Percentiles rank a stretch among this genome's conserved stretches.
Evolutionary conservation across 2,888 invertebrate genomes (phyloP).

Genomic region (Microctonus hyperodae): DNA sequence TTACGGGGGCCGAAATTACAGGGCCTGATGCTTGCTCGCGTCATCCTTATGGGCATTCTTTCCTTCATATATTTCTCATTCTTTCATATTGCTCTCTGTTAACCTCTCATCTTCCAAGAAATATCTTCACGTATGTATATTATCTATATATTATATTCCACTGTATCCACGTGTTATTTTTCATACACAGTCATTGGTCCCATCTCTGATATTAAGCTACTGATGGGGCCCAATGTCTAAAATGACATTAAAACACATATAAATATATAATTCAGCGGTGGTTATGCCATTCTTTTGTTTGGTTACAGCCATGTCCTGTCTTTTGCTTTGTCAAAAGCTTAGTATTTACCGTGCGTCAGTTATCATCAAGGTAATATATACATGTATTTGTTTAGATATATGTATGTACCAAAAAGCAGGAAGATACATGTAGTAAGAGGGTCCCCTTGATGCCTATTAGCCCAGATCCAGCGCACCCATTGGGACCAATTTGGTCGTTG

Average conservation of each 20-base stretch:
- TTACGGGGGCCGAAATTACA: constrained; percentile 59
- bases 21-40: constrained; percentile 47
- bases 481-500: constrained; percentile 46
- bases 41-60: constrained; percentile 25
- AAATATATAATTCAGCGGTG: constrained; percentile 25
- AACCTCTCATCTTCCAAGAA: constrained; percentile 22
- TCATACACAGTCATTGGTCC: neutral
- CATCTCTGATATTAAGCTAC: neutral
- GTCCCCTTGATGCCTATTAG: constrained; percentile 21
- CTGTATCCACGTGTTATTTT: constrained; percentile 25
- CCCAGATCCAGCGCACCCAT: constrained; percentile 30
- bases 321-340: neutral
- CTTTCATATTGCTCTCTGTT: neutral
- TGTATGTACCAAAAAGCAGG: neutral
- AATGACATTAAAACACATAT: neutral
- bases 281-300: neutral
- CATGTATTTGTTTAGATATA: too few relatives aligned
- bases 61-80: constrained; percentile 4
- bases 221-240: neutral
- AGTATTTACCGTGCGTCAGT: neutral
- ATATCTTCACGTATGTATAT: neutral
- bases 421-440: neutral
- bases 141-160: too few relatives aligned
- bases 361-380: neutral
- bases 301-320: neutral